Base-by-base conservation (phyloP, 2,113 vertebrate species). In the Anser brachyrhynchus region DNA sequence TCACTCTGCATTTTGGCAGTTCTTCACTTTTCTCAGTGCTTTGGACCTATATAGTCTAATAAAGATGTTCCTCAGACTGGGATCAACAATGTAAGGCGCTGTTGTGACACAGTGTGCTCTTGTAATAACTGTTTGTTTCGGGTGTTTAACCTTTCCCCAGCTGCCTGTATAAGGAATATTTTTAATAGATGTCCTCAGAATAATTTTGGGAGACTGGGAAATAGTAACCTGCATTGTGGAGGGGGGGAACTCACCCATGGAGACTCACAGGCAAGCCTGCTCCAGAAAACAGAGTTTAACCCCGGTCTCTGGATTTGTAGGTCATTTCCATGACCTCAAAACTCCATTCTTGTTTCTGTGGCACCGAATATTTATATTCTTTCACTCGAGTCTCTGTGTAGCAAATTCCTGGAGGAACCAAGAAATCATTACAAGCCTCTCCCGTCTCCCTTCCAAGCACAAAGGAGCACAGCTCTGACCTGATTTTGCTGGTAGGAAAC, bases 401-500 rank as follows among this genome's bases (percentile, higher is more conserved):
- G 87, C 6, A 91, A 94, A 95, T 91, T 92, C 89, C 89, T 92
- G 46, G 58, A 92, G 84, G 91, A 74, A 70, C 71, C 22, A 61
- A 49, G 79, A 65, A 93, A 89, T 76, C 13, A 0, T 76, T 87
- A 41, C 66, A 91, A 89, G 54, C 49, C 73, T 79, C 54, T 70
- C 58, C 37, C 51, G 62, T 94, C 59, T 87, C 54, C 58, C 41
- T 85, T 61, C 57, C 43, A 51, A 93, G 88, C 77, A 70, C 62
- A 52, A 72, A 84, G 83, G 29, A 91, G n/a, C 26, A 52, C 35
- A 31, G 64, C 64, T 86, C 66, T 91, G 84, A 94, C 81, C 70
- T 91, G 91, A 73, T 94, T 94, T 82, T 75, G 49, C 86, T 87
- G 41, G 22, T 41, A 54, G 55, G n/a, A 89, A 93, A 78, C 33